Evolutionary conservation across 1,140 invertebrate genomes (phyloP), one percentile per base, ranked within the genome.

Genomic region (Idris sp.): DNA sequence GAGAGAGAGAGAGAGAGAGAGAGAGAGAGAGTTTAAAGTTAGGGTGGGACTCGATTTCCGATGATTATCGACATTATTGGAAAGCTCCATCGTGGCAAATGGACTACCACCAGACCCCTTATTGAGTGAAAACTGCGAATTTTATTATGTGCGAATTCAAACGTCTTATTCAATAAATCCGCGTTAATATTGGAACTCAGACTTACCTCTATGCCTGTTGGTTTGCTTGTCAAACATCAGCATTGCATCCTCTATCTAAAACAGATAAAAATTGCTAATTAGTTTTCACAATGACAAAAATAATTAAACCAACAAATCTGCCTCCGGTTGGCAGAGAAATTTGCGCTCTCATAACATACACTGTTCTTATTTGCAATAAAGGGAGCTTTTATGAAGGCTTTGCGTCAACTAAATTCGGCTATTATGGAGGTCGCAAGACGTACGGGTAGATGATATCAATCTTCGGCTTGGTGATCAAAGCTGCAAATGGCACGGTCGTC

Each of bases 181-280:
- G 51, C 14, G 11, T 43, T 44, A 49, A 62, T 38, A 46, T 59
- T 13, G 14, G 18, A 18, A 19, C 19, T 36, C 18, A 15, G 8
- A 91, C 95, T 96, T 90, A 99, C 98, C 98, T 97, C 98, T 95
- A 91, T 99, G 98, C 90, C 98, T 94, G 91, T 99, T 99, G 81
- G 98, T 99, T 87, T 98, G 96, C 92, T 99, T 99, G 90, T 99
- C 98, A 89, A 99, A 99, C 98, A 99, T 99, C 83, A 99, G 92
- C 97, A 99, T 99, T 71, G 97, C 97, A 88, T 99, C 98, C 90
- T 99, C 98, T 87, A 99, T 98, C 97, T 99, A 93, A 54, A 97
- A 96, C 86, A 88, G 5, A 83, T n/a, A 86, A 9, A 84, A 71
- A 84, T 88, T 80, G 19, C 19, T 22, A 4, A 22, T 6, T 22